Evolutionary conservation across 2,797 vertebrate species (phyloP).

Genomic region (Cossypha dichroa): DNA sequence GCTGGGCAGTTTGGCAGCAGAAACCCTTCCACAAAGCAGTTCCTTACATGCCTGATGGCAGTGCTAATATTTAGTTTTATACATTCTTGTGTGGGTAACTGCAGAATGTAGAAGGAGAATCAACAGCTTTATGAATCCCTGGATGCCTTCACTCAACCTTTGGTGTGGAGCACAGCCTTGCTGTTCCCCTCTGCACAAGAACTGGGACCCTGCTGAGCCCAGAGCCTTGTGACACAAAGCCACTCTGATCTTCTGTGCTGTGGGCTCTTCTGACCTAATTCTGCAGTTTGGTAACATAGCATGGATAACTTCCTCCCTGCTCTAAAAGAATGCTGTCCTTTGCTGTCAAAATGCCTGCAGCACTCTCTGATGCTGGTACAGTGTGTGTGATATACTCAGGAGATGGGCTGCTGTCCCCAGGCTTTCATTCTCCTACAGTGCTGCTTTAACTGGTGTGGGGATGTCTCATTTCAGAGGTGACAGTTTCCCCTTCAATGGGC

Average conservation of each 20-base stretch:
- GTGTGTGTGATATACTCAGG: neutral
- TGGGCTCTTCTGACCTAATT: neutral
- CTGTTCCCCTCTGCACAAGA: neutral
- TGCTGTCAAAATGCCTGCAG: neutral
- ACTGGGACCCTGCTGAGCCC: neutral
- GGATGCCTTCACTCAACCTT: neutral
- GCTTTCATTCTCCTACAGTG: neutral
- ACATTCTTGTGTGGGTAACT: fast-evolving
- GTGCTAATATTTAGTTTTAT: neutral
- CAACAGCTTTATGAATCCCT: neutral
- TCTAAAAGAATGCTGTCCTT: neutral
- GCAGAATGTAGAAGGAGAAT: neutral
- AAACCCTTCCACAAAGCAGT: neutral
- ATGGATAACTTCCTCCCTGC: neutral
- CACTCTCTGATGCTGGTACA: neutral
- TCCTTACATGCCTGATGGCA: neutral
- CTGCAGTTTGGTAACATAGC: neutral
- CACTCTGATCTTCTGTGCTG: neutral
- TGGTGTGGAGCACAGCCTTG: neutral
- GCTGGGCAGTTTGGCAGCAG: neutral
- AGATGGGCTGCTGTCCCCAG: neutral
- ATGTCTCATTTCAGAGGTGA: neutral
- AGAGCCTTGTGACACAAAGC: neutral
- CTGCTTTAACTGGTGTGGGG: neutral
- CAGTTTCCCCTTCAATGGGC: neutral